Evolutionary conservation across 2,113 vertebrate genomes (phyloP).

Genomic region (Plestiodon gilberti): DNA sequence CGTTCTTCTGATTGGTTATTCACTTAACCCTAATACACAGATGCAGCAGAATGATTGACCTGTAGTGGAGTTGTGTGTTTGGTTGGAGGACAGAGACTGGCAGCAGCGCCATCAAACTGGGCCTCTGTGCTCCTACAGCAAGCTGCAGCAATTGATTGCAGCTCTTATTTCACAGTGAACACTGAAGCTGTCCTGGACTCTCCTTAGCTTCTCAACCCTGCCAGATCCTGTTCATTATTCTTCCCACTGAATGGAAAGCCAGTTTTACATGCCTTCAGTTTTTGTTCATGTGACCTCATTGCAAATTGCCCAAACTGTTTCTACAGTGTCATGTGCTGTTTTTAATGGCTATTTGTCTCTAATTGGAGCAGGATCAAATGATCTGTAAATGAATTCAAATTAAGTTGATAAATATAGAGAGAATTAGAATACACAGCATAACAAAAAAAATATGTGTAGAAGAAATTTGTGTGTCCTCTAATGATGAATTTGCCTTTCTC

Average conservation of each 20-base stretch:
- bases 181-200: neutral
- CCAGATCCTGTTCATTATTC: neutral
- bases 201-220: conserved; percentile 22
- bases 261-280: neutral
- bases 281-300: neutral
- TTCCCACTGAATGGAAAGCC: conserved; percentile 1
- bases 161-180: neutral
- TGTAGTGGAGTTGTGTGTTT: neutral
- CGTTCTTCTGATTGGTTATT: neutral
- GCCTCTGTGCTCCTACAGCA: neutral
- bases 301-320: neutral
- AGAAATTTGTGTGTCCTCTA: neutral
- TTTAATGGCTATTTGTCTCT: neutral
- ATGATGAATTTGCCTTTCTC: neutral
- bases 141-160: conserved; percentile 1
- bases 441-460: neutral
- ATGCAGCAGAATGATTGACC: neutral
- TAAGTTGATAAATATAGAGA: conserved; percentile 29
- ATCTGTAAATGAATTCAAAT: neutral
- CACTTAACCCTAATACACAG: neutral
- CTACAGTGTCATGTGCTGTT: neutral
- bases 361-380: neutral
- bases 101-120: neutral
- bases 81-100: neutral
- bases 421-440: neutral